A percentile compares a stretch with the other conserved stretches of the same genome.
These are phyloP conservation scores for Chondrilla cf. caribensis DNA, from an alignment of 37 sponge, comb jelly and placozoan species.

Conservation along the genomic window DNA sequence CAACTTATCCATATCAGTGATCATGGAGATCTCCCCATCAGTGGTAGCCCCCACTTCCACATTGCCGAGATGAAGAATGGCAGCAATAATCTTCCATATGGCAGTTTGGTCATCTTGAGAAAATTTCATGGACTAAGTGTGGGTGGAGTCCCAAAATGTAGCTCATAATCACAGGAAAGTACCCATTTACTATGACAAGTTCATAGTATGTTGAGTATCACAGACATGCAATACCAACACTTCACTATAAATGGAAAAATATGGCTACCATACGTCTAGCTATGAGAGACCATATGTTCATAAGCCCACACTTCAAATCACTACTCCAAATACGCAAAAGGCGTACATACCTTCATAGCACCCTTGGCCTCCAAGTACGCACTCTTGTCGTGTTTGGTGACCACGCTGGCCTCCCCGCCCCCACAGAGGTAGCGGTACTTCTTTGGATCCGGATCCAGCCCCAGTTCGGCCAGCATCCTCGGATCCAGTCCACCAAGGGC, in stretches of 20 bases:
- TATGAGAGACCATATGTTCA: no score
- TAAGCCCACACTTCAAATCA: no score
- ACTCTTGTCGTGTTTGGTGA: constrained; percentile 28
- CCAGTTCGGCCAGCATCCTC: constrained; percentile 18
- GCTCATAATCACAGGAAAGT: no score
- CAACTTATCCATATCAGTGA: constrained; percentile 5
- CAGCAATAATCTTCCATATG: constrained; percentile 50
- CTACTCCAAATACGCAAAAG: no score
- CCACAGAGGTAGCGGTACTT: constrained; percentile 39
- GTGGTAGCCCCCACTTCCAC: constrained; percentile 37
- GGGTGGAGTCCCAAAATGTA: background rate
- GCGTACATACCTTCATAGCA: constrained; percentile 64
- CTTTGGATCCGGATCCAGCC: constrained; percentile 33
- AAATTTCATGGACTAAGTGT: constrained; percentile 45
- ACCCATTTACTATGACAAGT: no score
- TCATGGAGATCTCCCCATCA: constrained; percentile 39
- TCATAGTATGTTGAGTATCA: no score
- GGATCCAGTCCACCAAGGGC: constrained; percentile 34
- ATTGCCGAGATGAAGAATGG: constrained; percentile 66
- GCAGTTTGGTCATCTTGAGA: constrained; percentile 27
- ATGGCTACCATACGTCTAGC: no score
- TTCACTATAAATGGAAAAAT: no score
- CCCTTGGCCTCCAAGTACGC: constrained; percentile 22
- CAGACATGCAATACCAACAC: no score
- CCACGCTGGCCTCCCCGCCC: constrained; percentile 43